A percentile compares a stretch with the other conserved stretches of the same genome.
These are phyloP conservation scores for Taenaris catops DNA, from an alignment of 2,888 invertebrate genomes.

Conservation along the genomic window DNA sequence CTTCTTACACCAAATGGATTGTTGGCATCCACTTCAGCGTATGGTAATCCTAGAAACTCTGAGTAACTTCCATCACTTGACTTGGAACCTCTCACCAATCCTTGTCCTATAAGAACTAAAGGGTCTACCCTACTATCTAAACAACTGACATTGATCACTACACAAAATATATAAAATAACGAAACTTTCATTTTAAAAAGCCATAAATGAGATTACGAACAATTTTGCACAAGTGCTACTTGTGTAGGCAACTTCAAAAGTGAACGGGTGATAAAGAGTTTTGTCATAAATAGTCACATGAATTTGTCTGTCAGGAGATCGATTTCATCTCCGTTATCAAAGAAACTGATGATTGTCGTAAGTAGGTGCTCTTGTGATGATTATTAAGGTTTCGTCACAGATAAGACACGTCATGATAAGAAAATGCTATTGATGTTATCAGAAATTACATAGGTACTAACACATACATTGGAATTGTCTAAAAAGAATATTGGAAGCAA, in stretches of 20 bases:
- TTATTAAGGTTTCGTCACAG: constrained; percentile 4
- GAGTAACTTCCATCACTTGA: constrained; percentile 59
- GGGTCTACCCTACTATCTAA: constrained; percentile 55
- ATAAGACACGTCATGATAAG: constrained; percentile 4
- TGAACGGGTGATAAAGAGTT: constrained; percentile 16
- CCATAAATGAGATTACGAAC: constrained; percentile 27
- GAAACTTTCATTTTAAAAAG: constrained; percentile 32
- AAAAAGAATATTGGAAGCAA: too few species aligned
- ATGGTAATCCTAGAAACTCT: constrained; percentile 61
- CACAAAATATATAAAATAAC: constrained; percentile 29
- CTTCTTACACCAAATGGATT: constrained; percentile 71
- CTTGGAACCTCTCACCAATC: constrained; percentile 55
- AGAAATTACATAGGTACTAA: not conserved
- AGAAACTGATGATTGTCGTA: constrained; percentile 21
- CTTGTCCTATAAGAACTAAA: constrained; percentile 56
- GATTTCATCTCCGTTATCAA: constrained; percentile 27
- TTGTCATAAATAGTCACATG: constrained; percentile 16
- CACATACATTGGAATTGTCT: too few species aligned
- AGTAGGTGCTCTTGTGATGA: constrained; percentile 11
- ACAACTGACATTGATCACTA: constrained; percentile 29
- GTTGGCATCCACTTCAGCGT: constrained; percentile 50
- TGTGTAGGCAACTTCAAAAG: constrained; percentile 15
- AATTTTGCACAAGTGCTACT: constrained; percentile 16
- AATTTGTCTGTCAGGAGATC: constrained; percentile 24
- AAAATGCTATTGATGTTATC: constrained; percentile 1